phyloP scores from a whole-genome alignment of 2,113 vertebrate genomes.

The Oreochromis niloticus region DNA sequence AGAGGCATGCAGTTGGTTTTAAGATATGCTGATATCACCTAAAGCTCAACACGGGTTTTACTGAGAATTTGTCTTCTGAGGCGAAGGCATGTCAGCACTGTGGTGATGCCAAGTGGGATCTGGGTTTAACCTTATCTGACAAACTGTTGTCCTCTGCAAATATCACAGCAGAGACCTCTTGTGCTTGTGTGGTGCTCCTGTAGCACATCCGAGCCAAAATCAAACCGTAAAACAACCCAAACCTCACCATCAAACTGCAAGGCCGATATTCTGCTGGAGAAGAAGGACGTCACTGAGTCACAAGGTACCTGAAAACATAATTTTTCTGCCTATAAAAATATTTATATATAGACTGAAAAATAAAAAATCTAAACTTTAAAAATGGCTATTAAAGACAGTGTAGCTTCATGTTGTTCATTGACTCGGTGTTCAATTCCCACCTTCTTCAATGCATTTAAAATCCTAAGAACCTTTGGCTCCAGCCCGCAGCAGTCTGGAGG shows the following conservation, averaged over 20 bases:
- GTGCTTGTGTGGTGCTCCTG: background rate
- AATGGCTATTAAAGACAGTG: background rate
- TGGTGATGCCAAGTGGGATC: background rate
- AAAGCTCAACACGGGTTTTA: background rate
- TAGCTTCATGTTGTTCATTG: background rate
- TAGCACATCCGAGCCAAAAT: accelerated
- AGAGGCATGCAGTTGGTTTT: background rate
- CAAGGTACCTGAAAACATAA: background rate
- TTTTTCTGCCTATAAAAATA: background rate
- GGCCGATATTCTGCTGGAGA: background rate
- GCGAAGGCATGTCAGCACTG: background rate
- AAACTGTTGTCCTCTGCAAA: background rate
- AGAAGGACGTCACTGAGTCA: accelerated
- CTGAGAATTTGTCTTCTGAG: background rate
- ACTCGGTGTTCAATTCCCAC: accelerated
- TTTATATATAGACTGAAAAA: background rate
- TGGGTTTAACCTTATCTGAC: background rate
- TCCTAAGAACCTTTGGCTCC: accelerated
- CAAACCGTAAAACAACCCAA: accelerated
- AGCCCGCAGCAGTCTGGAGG: background rate
- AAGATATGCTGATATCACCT: background rate
- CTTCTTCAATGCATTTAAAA: background rate
- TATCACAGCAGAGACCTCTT: background rate
- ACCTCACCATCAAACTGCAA: background rate
- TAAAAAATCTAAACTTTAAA: background rate